A percentile compares a stretch with the other conserved stretches of the same genome.
Conservation (phyloP, 2,797 vertebrate species). For the Sebastiscus tertius region DNA sequence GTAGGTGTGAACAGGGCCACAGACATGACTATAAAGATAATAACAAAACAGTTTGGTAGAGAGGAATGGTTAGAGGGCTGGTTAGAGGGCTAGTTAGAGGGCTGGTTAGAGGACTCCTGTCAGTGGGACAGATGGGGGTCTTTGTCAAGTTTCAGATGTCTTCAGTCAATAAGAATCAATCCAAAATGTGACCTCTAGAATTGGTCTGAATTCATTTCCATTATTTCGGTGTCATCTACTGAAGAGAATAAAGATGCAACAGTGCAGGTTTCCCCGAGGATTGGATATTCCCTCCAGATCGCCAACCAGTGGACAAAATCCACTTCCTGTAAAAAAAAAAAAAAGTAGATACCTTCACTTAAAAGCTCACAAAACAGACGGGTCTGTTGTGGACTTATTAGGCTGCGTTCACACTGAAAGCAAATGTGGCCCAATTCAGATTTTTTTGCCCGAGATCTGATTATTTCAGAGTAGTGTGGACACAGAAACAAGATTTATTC, state of each 20-base stretch:
- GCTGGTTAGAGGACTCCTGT: not conserved
- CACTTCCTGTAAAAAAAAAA: constrained; percentile 12
- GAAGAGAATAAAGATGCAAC: not conserved
- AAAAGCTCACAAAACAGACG: not conserved
- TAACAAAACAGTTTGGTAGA: too few species aligned
- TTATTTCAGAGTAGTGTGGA: too few species aligned
- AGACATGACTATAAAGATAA: too few species aligned
- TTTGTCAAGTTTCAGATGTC: not conserved
- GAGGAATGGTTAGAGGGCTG: too few species aligned
- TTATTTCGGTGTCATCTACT: not conserved
- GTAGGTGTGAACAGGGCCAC: too few species aligned
- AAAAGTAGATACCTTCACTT: not conserved
- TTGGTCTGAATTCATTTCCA: not conserved
- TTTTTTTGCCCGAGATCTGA: too few species aligned
- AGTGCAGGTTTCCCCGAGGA: not conserved
- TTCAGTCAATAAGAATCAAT: not conserved
- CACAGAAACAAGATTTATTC: too few species aligned
- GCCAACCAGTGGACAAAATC: not conserved
- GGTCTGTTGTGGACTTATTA: too few species aligned
- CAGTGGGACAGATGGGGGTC: not conserved
- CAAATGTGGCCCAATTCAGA: too few species aligned
- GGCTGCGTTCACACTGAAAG: too few species aligned
- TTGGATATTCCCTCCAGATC: not conserved
- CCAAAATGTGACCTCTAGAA: not conserved
- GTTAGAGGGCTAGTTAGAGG: not conserved